phyloP scores from a whole-genome alignment of 2,888 invertebrate genomes.

The Oligia latruncula region DNA sequence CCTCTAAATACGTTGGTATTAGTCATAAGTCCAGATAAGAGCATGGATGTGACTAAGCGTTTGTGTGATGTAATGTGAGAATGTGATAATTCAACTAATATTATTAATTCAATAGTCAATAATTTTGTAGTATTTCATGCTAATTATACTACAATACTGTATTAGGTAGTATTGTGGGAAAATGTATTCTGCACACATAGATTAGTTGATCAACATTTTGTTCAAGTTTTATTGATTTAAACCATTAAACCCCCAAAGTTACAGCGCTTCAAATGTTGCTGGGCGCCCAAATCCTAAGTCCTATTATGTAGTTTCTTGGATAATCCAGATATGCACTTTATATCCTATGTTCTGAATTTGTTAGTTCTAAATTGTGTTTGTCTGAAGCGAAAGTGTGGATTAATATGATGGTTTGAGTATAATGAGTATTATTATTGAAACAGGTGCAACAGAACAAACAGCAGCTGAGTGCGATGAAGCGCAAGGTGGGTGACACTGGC shows the following conservation, averaged over 20 bases:
- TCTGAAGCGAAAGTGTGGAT: conserved; percentile 30
- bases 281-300: conserved; percentile 68
- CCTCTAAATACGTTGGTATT: conserved; percentile 46
- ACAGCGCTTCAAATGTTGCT: conserved; percentile 73
- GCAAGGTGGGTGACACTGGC: conserved; percentile 91
- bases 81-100: conserved; percentile 77
- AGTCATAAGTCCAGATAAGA: conserved; percentile 53
- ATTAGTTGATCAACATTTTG: conserved; percentile 68
- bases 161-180: conserved; percentile 73
- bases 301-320: conserved; percentile 81
- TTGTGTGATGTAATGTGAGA: conserved; percentile 83
- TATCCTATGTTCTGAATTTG: conserved; percentile 52
- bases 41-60: conserved; percentile 65
- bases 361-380: conserved; percentile 52
- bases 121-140: conserved; percentile 72
- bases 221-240: conserved; percentile 66
- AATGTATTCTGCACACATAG: conserved; percentile 89
- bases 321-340: conserved; percentile 88
- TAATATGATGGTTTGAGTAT: conserved; percentile 37
- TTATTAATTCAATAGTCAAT: conserved; percentile 66
- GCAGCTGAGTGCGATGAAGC: conserved; percentile 95
- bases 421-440: conserved; percentile 54
- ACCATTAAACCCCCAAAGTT: conserved; percentile 71
- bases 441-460: conserved; percentile 99
- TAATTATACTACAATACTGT: conserved; percentile 71